Evolutionary conservation across 2,888 invertebrate genomes (phyloP), one percentile per base, ranked within the genome.

Genomic region (Sycophila texana): DNA sequence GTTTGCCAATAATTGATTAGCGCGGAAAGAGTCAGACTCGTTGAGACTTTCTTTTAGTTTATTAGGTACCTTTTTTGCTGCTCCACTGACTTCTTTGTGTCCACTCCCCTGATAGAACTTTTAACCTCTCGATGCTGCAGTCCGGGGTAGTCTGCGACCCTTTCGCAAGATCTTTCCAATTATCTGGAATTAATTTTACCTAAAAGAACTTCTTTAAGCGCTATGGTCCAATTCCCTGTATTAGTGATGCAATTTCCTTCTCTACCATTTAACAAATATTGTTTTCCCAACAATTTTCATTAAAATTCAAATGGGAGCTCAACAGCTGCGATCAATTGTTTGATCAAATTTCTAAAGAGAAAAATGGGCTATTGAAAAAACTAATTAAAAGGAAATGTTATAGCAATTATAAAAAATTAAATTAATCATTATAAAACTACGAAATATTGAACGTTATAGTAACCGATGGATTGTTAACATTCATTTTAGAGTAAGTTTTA

Each of bases 111-210:
- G 61, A 53, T 53, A 61, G 51, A 53, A 61, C 30, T 72, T 71
- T 51, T 5, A 51, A 60, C 22, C 60, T 51, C 58, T 61, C 61
- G 61, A 72, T 72, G 53, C 61, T 51, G 18, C 61, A 53, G 30
- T 30, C 53, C 20, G 61, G 51, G 53, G 53, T 18, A 72, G n/a
- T 51, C 26, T 14, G 47, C 49, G 7, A 22, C 47, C 49, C 16
- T 18, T 20, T 20, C 12, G 39, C n/a, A 13, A 26, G 49, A 10
- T 51, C 14, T 61, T 16, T 60, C 49, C 18, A 73, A 39, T 53
- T 51, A 71, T 73, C 61, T 73, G 51, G 53, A 73, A 73, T 73
- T 63, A 53, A 73, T n/a, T 22, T 73, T 63, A 51, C 53, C 49
- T 30, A 51, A 60, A 14, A 53, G 71, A n/a, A 51, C 22, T 20